Base-by-base conservation (phyloP, 2,797 vertebrate genomes). In the Pogonophryne albipinna region DNA sequence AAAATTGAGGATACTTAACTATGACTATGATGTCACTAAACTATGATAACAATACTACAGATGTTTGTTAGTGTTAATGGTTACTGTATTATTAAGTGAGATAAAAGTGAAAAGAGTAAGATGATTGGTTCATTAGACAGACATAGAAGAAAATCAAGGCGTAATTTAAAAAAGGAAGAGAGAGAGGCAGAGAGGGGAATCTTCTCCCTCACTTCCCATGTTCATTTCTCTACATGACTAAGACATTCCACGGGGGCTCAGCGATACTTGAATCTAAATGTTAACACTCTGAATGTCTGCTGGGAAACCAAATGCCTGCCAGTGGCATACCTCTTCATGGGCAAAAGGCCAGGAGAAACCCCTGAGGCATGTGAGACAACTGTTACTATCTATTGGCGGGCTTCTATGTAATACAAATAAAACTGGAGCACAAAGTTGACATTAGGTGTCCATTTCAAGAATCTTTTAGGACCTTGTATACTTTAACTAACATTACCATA, bases 181-280 rank as follows among this genome's bases (percentile, higher is more conserved):
- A 62, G 8, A 49, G 17, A 69, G 34, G 4, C 17, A 31, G 41
- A 70, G 3, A 49, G 15, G 68, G 4, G 47, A 80, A 65, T 78
- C 17, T 38, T 52, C 65, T 75, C 74, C 52, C 55, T 69, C 50
- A 47, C 67, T 76, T 79, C 72, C 71, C 67, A 38, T 66, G n/a
- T 76, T 85, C 38, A 74, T 63, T 72, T 73, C 57, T 56, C 56
- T 56, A 1, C 10, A 71, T 70, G 71, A 76, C 45, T 50, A 79
- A 74, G 66, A 81, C 67, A 78, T 84, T 86, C 78, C 72, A 59
- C 4, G 2, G 45, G 42, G 47, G 50, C 47, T 70, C 50, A 66
- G 59, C 0, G n/a, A 78, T 65, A 56, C 15, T 74, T 74, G n/a
- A 50, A 46, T 72, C 55, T 34, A 70, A 71, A 77, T 73, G 45